These are phyloP conservation scores for Amaurobius ferox DNA, from an alignment of 2,888 invertebrate genomes.

Conservation along the genomic window DNA sequence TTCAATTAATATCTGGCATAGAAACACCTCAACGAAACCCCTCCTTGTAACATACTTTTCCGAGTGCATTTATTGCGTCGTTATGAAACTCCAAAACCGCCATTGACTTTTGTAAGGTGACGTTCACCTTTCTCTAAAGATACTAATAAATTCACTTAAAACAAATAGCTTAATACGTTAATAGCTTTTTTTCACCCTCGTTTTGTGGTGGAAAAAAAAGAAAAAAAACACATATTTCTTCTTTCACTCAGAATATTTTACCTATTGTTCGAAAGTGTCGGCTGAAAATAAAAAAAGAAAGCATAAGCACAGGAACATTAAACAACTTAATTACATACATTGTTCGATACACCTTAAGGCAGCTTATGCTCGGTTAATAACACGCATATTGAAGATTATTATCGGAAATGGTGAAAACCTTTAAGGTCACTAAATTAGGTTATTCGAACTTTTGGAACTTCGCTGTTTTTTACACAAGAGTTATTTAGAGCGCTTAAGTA, in stretches of 20 bases:
- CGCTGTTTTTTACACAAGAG: not conserved
- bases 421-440: slow-evolving; percentile 2
- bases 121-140: not conserved
- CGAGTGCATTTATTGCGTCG: not conserved
- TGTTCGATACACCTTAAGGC: slow-evolving; percentile 5
- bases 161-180: not conserved
- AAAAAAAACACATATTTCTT: not conserved
- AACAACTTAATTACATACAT: slow-evolving; percentile 13
- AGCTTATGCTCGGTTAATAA: not conserved
- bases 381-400: slow-evolving; percentile 6
- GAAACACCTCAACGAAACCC: not conserved
- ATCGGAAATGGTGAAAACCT: slow-evolving; percentile 9
- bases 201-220: not conserved
- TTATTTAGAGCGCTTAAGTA: not conserved
- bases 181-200: not conserved
- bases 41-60: not conserved
- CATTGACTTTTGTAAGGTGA: not conserved
- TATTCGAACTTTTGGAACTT: slow-evolving; percentile 3
- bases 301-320: not conserved
- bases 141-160: not conserved
- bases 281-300: not conserved
- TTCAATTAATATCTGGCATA: not conserved
- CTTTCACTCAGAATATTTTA: slow-evolving; percentile 4
- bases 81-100: not conserved
- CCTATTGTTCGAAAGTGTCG: not conserved